Base-by-base conservation (phyloP, 2,888 invertebrate species). In the Coecobrya sp. region DNA sequence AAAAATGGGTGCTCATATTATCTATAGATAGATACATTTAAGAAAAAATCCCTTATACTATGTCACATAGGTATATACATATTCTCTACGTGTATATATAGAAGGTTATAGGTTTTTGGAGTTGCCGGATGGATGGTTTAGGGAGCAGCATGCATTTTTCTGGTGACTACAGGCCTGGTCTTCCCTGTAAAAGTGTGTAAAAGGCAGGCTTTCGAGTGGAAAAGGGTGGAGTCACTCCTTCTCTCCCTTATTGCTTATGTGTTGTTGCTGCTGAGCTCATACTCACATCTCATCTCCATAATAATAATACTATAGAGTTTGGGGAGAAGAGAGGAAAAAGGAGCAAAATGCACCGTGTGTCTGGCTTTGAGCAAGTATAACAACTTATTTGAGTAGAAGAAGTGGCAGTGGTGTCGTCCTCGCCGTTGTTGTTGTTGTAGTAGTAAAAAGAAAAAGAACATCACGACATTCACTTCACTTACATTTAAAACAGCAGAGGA, bases 161-260 rank as follows among this genome's bases (percentile, higher is more conserved):
- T 91, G 86, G 91, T 91, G 91, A 91, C 91, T 91, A 86, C 91
- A 86, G 91, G 91, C 91, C 86, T 86, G 91, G 91, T 91, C 91
- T 91, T 91, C 91, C 86, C 87, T 86, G 91, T 91, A 91, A 91
- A 91, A 91, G 91, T 91, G 86, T 91, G 91, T 91, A 91, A 91
- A 91, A 91, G 91, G 91, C 91, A 91, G 91, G 91, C 91, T 91
- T 91, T 91, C 86, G 91, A 91, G 86, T 91, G 86, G 91, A 91
- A 91, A 91, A 91, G 91, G 91, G 91, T 91, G 91, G 91, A 91
- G 91, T 86, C 91, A 86, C 91, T 91, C 86, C 81, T 91, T 91
- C 91, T 30, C 90, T 86, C 86, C 86, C 76, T 86, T 86, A 73
- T 86, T 85, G 65, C 85, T 82, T 82, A 82, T 82, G 82, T 82